phyloP scores from a whole-genome alignment of 2,113 vertebrate species.

The Miniopterus natalensis region DNA sequence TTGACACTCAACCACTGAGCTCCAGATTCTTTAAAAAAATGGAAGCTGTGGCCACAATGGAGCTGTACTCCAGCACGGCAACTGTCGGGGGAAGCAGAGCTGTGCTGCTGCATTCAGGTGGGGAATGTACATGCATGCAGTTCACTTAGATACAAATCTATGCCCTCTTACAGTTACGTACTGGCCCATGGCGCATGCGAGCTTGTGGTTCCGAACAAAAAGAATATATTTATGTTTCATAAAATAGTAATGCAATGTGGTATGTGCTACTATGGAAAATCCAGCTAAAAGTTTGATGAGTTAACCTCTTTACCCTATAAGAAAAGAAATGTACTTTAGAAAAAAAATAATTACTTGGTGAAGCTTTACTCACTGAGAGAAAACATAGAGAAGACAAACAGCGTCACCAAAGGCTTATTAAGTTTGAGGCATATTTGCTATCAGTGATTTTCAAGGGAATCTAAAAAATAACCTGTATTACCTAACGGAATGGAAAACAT shows the following conservation, averaged over 20 bases:
- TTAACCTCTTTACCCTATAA: neutral
- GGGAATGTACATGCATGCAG: no score
- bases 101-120: neutral
- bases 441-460: neutral
- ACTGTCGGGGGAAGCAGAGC: neutral
- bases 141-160: neutral
- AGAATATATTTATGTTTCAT: neutral
- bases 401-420: neutral
- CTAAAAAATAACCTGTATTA: neutral
- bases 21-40: neutral
- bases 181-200: neutral
- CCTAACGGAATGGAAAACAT: neutral
- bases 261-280: neutral
- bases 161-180: neutral
- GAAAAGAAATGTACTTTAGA: conserved; percentile 22
- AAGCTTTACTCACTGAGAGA: neutral
- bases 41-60: neutral
- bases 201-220: neutral
- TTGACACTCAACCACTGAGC: no score
- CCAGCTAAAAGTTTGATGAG: neutral
- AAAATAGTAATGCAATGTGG: neutral
- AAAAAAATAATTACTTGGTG: neutral
- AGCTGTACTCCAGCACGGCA: neutral
- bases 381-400: neutral
- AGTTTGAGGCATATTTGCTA: neutral